A percentile compares a stretch with the other conserved stretches of the same genome.
Evolutionary conservation across 1,140 invertebrate genomes (phyloP).

Genomic region (Drosophila prosaltans): DNA sequence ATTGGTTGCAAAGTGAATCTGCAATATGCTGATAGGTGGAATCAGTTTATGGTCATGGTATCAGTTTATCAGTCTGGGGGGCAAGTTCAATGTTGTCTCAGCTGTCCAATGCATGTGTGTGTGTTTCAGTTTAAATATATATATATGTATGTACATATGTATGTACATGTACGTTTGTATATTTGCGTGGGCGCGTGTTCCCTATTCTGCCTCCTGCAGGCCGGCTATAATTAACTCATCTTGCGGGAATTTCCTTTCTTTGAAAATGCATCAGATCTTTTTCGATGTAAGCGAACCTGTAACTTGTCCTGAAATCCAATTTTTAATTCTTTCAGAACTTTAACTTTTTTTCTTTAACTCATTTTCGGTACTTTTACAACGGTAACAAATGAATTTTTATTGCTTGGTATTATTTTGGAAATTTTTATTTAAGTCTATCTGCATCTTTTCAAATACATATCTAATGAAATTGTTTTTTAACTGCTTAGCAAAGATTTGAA

Average conservation of each 20-base stretch:
- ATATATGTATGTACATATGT: not conserved
- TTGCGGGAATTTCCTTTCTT: not conserved
- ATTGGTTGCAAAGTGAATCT: constrained; percentile 17
- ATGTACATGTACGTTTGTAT: not conserved
- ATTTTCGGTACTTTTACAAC: no score
- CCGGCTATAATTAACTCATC: constrained; percentile 59
- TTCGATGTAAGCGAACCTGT: not conserved
- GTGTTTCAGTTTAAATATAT: not conserved
- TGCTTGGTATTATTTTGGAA: no score
- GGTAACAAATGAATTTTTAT: no score
- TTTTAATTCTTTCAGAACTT: no score
- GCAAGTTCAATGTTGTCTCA: constrained; percentile 37
- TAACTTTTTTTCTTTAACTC: no score
- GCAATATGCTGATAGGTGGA: constrained; percentile 25
- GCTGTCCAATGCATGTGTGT: constrained; percentile 12
- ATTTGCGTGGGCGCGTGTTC: not conserved
- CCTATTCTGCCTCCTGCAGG: constrained; percentile 21
- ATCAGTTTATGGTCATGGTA: constrained; percentile 18
- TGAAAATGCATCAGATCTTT: not conserved
- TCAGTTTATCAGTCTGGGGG: constrained; percentile 26
- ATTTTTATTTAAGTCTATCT: no score
- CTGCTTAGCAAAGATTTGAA: no score
- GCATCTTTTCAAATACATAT: no score
- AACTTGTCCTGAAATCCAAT: no score
- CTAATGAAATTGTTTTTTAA: no score